Evolutionary conservation across 2,797 vertebrate genomes (phyloP), one percentile per base, ranked within the genome.

Genomic region (Arnoldichthys spilopterus): DNA sequence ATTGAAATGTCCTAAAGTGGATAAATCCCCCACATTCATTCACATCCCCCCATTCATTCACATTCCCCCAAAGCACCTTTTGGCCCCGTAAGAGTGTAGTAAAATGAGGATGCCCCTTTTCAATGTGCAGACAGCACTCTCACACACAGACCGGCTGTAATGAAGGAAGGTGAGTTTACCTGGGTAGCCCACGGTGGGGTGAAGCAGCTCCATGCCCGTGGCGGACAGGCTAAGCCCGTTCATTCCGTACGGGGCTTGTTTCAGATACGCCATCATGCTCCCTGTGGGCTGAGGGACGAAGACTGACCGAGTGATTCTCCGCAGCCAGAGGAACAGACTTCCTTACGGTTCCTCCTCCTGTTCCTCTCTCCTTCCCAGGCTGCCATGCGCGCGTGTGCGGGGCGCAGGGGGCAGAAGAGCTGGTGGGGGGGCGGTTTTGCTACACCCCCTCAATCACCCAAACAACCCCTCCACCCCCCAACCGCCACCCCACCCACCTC

Each of bases 201-300:
- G 97, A 79, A 98, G 93, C 85, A 98, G 90, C 87, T 98, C 97
- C 96, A 98, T 96, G 80, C 96, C 96, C 59, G 97, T 96, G 86
- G 96, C 94, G 86, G 96, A 96, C 90, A 98, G 92, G 80, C 96
- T 96, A 91, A 98, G 94, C 82, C 97, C 97, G 91, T 97, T 98
- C 90, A 98, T 94, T 86, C 96, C 93, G 62, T 98, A 98, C 91
- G 96, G 96, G 87, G 96, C 95, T 93, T 98, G 97, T 93, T 98
- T 98, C 91, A 98, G 90, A 94, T 98, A 98, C 92, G 97, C 97
- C 96, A 98, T 98, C 97, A 98, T 98, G 93, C 92, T 97, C 95
- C 94, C 92, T 86, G 91, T 92, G 87, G 88, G 83, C 76, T 76
- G 83, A 81, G 77, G 78, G 24, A 71, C 40, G 34, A 16, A 30